Conservation (phyloP, 2,888 invertebrate species). For the Hydraecia micacea region DNA sequence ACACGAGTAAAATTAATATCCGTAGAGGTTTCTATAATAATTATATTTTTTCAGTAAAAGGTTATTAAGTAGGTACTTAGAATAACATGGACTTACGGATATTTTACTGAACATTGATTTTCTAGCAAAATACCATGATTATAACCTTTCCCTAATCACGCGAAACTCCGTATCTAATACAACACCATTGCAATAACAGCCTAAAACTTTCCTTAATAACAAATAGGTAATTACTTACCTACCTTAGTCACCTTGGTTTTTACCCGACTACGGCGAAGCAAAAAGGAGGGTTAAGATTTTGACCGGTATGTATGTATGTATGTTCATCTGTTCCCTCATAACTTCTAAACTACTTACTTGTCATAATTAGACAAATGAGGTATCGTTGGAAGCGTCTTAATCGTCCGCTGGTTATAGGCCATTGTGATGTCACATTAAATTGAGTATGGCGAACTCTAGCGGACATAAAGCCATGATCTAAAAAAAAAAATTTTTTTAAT, state of each 20-base stretch:
- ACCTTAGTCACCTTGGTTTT: neutral
- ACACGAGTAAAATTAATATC: neutral
- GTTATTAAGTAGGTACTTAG: neutral
- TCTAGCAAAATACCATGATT: neutral
- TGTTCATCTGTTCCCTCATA: too few species aligned
- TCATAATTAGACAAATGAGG: too few species aligned
- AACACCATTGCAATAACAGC: neutral
- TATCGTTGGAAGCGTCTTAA: too few species aligned
- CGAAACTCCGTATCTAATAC: neutral
- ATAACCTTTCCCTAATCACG: slow-evolving; percentile 10
- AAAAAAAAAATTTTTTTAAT: too few species aligned
- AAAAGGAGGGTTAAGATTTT: too few species aligned
- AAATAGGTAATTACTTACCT: neutral
- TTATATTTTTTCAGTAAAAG: neutral
- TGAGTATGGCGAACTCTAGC: too few species aligned
- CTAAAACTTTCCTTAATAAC: slow-evolving; percentile 2
- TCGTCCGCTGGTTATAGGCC: too few species aligned
- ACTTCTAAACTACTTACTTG: too few species aligned
- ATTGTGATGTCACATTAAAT: too few species aligned
- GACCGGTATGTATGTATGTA: too few species aligned
- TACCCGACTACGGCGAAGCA: too few species aligned
- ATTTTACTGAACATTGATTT: neutral
- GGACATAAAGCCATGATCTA: too few species aligned
- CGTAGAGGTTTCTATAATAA: neutral
- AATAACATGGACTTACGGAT: neutral